Conservation (phyloP, 2,797 vertebrate genomes). For the Ibycter americanus region DNA sequence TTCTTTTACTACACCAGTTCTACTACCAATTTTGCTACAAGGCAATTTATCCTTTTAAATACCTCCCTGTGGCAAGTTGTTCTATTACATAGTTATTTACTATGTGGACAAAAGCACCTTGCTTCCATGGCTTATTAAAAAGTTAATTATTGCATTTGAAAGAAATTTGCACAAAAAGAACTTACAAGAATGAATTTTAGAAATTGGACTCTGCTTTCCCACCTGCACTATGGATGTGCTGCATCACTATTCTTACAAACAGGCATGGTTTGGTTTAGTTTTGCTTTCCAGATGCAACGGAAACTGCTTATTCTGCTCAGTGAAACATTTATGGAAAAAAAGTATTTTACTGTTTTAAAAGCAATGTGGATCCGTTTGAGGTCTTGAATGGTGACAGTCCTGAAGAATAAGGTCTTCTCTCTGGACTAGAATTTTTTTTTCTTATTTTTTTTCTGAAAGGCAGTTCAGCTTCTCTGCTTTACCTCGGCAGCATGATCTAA, state of each 20-base stretch:
- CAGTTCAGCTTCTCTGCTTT: background rate
- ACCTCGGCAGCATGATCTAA: background rate
- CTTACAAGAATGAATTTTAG: background rate
- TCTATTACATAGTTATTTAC: conserved; percentile 10
- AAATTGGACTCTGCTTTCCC: background rate
- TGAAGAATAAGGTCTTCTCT: background rate
- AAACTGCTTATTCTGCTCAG: background rate
- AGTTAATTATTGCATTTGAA: conserved; percentile 5
- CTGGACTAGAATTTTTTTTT: background rate
- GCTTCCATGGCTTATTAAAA: background rate
- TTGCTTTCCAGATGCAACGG: background rate
- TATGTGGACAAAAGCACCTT: background rate
- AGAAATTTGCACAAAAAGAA: background rate
- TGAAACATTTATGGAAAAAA: background rate
- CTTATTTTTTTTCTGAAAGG: background rate
- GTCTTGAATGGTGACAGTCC: background rate
- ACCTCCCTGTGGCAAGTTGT: background rate
- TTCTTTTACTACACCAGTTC: background rate
- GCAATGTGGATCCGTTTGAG: background rate
- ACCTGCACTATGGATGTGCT: accelerated
- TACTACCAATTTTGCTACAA: background rate
- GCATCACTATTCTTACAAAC: background rate
- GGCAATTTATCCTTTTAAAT: conserved; percentile 1
- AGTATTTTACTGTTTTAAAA: background rate
- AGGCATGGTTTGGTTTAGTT: background rate